These are phyloP conservation scores for Chrysogorgia sp. DNA, from an alignment of 92 coral and sea anemone species.

Conservation along the genomic window DNA sequence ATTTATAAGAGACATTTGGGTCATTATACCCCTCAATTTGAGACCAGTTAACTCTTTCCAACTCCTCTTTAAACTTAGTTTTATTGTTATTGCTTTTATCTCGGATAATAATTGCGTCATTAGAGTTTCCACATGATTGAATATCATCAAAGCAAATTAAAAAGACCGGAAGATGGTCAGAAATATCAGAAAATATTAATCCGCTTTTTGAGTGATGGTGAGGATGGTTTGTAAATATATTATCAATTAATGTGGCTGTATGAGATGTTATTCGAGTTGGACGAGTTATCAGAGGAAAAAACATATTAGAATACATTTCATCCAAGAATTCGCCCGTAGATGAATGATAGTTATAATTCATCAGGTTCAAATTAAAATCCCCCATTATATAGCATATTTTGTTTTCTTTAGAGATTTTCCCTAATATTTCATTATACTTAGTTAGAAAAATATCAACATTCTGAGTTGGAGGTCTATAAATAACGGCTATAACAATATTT, in stretches of 20 bases:
- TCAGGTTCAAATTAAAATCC: constrained; percentile 11
- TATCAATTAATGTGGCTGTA: neutral
- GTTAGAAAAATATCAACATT: constrained; percentile 7
- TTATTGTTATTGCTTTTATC: too few relatives aligned
- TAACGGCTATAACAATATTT: too few relatives aligned
- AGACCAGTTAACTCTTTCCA: constrained; percentile 55
- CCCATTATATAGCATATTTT: too few relatives aligned
- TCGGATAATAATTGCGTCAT: neutral
- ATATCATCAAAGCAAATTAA: neutral
- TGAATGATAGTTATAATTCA: constrained; percentile 2
- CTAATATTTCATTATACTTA: neutral
- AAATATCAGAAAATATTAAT: neutral
- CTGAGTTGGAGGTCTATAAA: constrained; percentile 36
- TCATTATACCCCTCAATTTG: constrained; percentile 40
- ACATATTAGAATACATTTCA: constrained; percentile 2
- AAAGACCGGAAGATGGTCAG: constrained; percentile 9
- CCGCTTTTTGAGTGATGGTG: neutral
- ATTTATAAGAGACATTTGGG: constrained; percentile 44
- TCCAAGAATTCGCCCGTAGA: neutral
- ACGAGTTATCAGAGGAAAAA: neutral
- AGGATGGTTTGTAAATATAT: neutral
- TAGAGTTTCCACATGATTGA: neutral
- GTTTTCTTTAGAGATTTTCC: too few relatives aligned
- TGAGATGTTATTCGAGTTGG: constrained; percentile 6
- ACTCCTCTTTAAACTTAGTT: constrained; percentile 36